Evolutionary conservation across 2,797 vertebrate species (phyloP).

Genomic region (Rhynchonycteris naso): DNA sequence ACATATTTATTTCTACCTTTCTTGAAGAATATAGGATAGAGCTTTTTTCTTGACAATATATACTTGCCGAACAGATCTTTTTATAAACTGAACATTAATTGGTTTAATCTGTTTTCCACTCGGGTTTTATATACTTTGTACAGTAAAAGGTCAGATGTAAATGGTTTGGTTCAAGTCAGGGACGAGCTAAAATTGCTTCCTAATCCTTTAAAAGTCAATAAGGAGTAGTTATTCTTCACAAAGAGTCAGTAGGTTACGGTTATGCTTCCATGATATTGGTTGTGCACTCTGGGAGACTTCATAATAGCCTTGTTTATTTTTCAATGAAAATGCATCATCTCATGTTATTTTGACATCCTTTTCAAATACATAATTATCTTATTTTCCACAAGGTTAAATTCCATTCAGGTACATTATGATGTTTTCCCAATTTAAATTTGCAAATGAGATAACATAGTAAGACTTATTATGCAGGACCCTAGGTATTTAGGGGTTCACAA

Average conservation of each 20-base stretch:
- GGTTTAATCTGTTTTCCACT: background rate
- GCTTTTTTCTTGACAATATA: background rate
- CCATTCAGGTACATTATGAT: constrained; percentile 63
- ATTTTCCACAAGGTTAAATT: constrained; percentile 68
- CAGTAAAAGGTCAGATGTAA: background rate
- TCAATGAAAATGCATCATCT: constrained; percentile 60
- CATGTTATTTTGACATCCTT: constrained; percentile 65
- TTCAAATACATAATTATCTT: constrained; percentile 58
- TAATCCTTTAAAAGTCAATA: background rate
- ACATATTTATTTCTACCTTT: background rate
- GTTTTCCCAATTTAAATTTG: constrained; percentile 62
- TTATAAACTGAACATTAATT: background rate
- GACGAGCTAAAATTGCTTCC: background rate
- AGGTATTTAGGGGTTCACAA: constrained; percentile 68
- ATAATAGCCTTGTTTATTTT: constrained; percentile 26
- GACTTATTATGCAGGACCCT: constrained; percentile 66
- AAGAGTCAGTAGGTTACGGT: background rate
- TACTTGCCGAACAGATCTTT: background rate
- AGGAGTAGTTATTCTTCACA: background rate
- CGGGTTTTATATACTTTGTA: background rate
- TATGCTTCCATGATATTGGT: background rate
- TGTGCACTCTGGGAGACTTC: background rate
- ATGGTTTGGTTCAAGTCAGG: background rate
- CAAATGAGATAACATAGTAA: constrained; percentile 65
- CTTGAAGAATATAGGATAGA: background rate